phyloP scores from a whole-genome alignment of 2,113 vertebrate species.

The Sorex fumeus region DNA sequence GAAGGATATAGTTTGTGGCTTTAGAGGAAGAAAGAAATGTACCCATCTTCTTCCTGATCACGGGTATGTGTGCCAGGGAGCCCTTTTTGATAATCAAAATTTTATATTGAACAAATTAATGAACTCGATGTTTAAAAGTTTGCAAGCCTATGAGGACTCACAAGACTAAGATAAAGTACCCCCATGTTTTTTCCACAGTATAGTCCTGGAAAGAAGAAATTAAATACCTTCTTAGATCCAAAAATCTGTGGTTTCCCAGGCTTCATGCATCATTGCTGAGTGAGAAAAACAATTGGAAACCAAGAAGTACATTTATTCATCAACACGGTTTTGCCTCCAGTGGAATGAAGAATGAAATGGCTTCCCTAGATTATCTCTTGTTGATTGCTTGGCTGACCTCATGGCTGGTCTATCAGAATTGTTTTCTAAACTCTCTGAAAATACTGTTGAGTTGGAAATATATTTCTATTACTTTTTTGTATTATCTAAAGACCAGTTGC shows the following conservation, averaged over 20 bases:
- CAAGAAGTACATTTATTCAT: constrained; percentile 83
- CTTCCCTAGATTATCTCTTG: constrained; percentile 54
- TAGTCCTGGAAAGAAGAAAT: constrained; percentile 79
- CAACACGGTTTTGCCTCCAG: constrained; percentile 86
- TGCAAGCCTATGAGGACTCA: constrained; percentile 41
- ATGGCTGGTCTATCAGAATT: constrained; percentile 56
- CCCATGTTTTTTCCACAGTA: constrained; percentile 59
- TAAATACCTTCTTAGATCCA: constrained; percentile 81
- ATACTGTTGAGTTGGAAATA: constrained; percentile 9
- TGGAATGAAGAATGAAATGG: constrained; percentile 83
- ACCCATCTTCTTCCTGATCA: neutral
- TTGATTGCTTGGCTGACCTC: constrained; percentile 60
- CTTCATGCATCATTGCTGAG: constrained; percentile 86
- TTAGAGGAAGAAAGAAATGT: neutral
- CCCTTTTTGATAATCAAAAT: constrained; percentile 52
- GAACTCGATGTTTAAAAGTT: constrained; percentile 31
- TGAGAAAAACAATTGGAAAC: constrained; percentile 85
- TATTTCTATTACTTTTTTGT: constrained; percentile 28
- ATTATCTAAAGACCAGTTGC: neutral
- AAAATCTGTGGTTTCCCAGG: constrained; percentile 82
- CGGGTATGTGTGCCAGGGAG: neutral
- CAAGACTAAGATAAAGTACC: constrained; percentile 66
- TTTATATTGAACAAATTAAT: constrained; percentile 59
- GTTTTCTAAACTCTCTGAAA: constrained; percentile 38
- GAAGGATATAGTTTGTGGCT: neutral